Evolutionary conservation across 2,113 vertebrate genomes (phyloP), one percentile per base, ranked within the genome.

Genomic region (Callithrix jacchus): DNA sequence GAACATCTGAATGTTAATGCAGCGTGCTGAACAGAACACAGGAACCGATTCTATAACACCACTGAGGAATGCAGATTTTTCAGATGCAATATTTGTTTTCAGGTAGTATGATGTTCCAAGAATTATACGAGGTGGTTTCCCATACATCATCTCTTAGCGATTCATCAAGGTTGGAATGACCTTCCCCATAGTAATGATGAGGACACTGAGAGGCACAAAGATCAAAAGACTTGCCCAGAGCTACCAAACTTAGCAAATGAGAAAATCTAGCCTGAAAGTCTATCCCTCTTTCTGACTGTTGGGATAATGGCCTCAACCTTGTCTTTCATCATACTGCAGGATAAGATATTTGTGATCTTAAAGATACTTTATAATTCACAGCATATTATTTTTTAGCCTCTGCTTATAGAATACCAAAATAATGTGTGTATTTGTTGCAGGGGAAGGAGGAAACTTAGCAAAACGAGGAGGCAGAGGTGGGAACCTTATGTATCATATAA

Each of bases 101-200:
- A 95, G 76, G 25, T 47, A 17, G 35, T 58, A 6, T 40, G 27
- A 32, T 30, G 30, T 96, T 95, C 93, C 94, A 87, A 68, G 54
- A 96, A 93, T 66, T 45, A 64, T 1, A 35, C 37, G 9, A 58
- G 76, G 92, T 92, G 76, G 81, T 95, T 98, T 98, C 95, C 96
- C 81, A 97, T 52, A 70, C 49, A 81, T 96, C 95, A 90, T 93
- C 80, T 73, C 87, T 91, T 47, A 95, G 76, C 64, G 87, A 83
- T 92, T 71, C 81, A 13, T 1, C n/a, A 42, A 97, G 91, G 92
- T 70, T 68, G 42, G 21, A 74, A 79, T 83, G 79, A 47, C 42
- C 76, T 89, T 97, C 71, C 56, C 54, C 64, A 5, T 18, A 73
- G 35, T 52, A 47, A 71, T 14, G 49, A 87, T 54, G 64, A 92